A percentile compares a stretch with the other conserved stretches of the same genome.
phyloP scores from a whole-genome alignment of 1,140 invertebrate genomes.

The Melitaea cinxia region DNA sequence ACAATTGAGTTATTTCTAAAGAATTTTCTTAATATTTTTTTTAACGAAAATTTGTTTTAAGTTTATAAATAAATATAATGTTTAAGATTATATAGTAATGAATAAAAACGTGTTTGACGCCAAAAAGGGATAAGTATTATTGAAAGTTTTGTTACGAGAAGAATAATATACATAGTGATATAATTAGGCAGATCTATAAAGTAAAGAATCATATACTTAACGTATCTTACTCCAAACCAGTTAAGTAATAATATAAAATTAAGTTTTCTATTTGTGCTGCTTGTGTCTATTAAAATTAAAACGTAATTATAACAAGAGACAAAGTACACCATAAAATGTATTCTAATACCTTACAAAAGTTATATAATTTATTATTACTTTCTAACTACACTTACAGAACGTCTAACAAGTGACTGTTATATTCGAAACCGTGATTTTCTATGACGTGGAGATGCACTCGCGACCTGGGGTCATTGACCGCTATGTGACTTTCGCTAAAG shows the following conservation, averaged over 20 bases:
- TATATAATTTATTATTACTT: slow-evolving; percentile 17
- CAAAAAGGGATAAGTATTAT: no score
- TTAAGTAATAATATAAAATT: neutral
- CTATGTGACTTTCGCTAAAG: slow-evolving; percentile 62
- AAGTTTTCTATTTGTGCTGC: neutral
- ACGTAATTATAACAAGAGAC: neutral
- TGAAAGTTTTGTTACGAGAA: no score
- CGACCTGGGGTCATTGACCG: slow-evolving; percentile 53
- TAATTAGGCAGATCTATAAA: no score
- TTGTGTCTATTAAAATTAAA: neutral
- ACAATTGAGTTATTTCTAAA: neutral
- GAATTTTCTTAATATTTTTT: neutral
- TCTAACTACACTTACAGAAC: slow-evolving; percentile 10
- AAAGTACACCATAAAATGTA: neutral
- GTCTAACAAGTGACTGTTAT: slow-evolving; percentile 36
- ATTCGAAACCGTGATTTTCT: slow-evolving; percentile 52
- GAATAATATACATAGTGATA: no score
- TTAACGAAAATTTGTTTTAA: no score
- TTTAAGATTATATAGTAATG: no score
- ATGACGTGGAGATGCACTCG: slow-evolving; percentile 52
- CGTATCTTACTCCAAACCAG: no score
- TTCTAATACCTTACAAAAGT: neutral
- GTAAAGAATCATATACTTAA: no score
- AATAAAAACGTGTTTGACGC: no score
- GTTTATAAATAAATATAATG: no score